Percentiles rank a stretch among this genome's conserved stretches.
These are phyloP conservation scores for Lutraria lutraria DNA, from an alignment of 2,888 invertebrate genomes.

Conservation along the genomic window DNA sequence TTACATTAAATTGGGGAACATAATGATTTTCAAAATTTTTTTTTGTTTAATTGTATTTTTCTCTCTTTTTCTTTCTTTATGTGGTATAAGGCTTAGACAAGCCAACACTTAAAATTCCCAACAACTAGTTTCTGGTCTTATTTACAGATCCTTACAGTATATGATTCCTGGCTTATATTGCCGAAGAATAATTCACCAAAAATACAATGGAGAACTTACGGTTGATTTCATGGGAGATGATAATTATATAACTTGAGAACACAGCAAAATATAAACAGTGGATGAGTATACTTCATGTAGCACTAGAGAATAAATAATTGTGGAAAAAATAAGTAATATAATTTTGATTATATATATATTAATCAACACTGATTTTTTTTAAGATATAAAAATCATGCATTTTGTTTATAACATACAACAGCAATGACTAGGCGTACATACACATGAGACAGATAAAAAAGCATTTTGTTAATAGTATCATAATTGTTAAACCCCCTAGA, in stretches of 20 bases:
- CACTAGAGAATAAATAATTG: background rate
- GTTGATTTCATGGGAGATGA: background rate
- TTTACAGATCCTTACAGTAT: background rate
- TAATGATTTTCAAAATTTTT: no score
- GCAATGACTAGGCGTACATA: constrained; percentile 9
- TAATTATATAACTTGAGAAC: background rate
- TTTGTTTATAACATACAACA: background rate
- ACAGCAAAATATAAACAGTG: constrained; percentile 9
- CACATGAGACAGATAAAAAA: constrained; percentile 9
- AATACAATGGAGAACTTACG: background rate
- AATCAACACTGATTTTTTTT: background rate
- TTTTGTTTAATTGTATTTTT: no score
- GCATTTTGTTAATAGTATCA: background rate
- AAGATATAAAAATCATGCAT: background rate
- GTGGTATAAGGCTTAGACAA: no score
- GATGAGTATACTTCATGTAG: background rate
- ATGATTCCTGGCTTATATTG: background rate
- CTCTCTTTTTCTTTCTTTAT: no score
- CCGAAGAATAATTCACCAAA: background rate
- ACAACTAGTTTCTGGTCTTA: background rate
- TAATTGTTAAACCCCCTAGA: background rate
- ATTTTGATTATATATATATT: background rate
- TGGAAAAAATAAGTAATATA: background rate
- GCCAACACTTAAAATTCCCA: background rate
- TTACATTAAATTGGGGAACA: no score